phyloP scores from a whole-genome alignment of 2,113 vertebrate species.

The Litocranius walleri region DNA sequence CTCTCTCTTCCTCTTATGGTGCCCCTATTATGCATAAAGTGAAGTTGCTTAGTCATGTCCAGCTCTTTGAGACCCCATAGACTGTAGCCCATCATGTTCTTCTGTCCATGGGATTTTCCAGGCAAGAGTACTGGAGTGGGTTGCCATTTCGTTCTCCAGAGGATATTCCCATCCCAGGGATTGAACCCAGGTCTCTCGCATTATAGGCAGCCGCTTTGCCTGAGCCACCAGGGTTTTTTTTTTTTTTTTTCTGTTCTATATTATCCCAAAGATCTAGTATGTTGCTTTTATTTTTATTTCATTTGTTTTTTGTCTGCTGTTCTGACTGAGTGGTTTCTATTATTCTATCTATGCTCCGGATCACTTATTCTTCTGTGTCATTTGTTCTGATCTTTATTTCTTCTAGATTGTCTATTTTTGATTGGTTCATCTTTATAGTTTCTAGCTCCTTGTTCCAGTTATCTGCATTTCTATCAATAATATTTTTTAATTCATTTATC shows the following conservation, averaged over 20 bases:
- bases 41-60: rapidly evolving
- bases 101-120: not conserved
- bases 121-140: not conserved
- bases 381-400: not conserved
- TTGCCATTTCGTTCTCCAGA: not conserved
- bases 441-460: not conserved
- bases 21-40: not conserved
- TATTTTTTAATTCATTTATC: not conserved
- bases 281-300: not conserved
- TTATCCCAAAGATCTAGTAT: not conserved
- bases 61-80: not conserved
- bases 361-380: not conserved
- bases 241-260: not conserved
- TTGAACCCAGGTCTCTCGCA: rapidly evolving
- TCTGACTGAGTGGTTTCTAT: not conserved
- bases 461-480: not conserved
- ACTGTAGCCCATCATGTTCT: not conserved
- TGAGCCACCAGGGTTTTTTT: not conserved
- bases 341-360: not conserved
- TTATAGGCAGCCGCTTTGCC: not conserved
- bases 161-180: not conserved
- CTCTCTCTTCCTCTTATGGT: not conserved
- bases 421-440: not conserved
- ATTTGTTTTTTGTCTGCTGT: not conserved
- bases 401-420: not conserved